Evolutionary conservation across 2,113 vertebrate species (phyloP).

Genomic region (Apaloderma vittatum): DNA sequence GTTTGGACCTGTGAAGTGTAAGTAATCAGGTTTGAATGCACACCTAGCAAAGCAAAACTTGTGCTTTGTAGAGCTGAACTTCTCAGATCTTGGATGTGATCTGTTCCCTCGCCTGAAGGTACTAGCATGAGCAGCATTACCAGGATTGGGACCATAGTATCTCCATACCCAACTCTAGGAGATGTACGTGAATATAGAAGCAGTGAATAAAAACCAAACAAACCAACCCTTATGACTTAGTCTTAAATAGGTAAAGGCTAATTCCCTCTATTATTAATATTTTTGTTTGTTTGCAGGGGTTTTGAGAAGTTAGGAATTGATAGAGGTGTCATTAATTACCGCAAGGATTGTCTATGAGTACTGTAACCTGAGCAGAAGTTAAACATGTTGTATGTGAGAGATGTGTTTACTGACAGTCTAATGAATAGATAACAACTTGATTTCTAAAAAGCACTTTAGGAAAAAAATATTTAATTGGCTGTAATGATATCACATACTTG

Average conservation of each 20-base stretch:
- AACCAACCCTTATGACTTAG: background rate
- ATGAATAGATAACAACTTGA: slow-evolving; percentile 46
- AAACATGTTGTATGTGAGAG: background rate
- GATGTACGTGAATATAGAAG: background rate
- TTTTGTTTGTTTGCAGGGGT: background rate
- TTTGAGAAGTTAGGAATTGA: background rate
- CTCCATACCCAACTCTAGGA: background rate
- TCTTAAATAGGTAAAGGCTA: background rate
- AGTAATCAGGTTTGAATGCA: background rate
- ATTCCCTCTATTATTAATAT: background rate
- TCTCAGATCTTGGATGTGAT: background rate
- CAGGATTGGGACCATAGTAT: background rate
- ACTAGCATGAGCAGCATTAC: background rate
- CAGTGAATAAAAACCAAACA: background rate
- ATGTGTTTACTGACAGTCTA: slow-evolving; percentile 39
- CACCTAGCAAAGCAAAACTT: background rate
- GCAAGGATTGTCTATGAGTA: background rate
- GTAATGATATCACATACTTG: slow-evolving; percentile 29
- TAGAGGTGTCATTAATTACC: background rate
- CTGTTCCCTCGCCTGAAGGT: background rate
- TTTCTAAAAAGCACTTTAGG: slow-evolving; percentile 22
- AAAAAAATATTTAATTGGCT: slow-evolving; percentile 45
- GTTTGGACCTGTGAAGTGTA: background rate
- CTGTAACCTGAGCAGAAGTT: slow-evolving; percentile 26
- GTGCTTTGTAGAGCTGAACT: background rate